Percentiles rank a stretch among this genome's conserved stretches.
Conservation (phyloP, 2,888 invertebrate genomes). For the Ennomos fuscantarius region DNA sequence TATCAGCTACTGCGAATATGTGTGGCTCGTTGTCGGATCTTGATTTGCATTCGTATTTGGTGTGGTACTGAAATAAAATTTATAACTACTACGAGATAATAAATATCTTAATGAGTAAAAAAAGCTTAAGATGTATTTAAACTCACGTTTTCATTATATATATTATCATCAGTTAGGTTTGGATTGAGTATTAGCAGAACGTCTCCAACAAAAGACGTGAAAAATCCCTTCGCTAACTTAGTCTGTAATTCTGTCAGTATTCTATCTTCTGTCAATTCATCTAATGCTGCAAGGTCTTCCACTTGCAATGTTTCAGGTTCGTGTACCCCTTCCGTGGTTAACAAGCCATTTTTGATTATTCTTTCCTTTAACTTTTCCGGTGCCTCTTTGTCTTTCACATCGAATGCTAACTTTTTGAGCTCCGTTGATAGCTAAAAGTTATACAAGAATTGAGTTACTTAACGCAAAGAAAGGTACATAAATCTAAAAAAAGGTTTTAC, state of each 20-base stretch:
- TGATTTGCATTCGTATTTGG: conserved; percentile 92
- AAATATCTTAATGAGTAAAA: not conserved
- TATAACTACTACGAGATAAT: no score
- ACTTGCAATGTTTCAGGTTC: conserved; percentile 90
- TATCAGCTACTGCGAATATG: conserved; percentile 94
- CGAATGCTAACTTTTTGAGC: conserved; percentile 85
- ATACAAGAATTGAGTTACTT: not conserved
- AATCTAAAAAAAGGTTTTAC: not conserved
- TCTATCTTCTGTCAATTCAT: conserved; percentile 89
- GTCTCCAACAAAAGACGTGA: conserved; percentile 93
- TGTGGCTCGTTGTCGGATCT: conserved; percentile 96
- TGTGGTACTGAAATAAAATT: conserved; percentile 87
- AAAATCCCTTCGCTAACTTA: conserved; percentile 87
- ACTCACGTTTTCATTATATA: conserved; percentile 90
- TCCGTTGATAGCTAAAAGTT: conserved; percentile 88
- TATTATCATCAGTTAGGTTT: conserved; percentile 87
- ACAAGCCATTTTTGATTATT: conserved; percentile 75
- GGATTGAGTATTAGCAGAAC: conserved; percentile 92
- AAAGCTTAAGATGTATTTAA: not conserved
- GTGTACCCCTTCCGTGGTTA: conserved; percentile 79
- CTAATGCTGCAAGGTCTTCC: conserved; percentile 93
- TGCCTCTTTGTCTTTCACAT: conserved; percentile 67
- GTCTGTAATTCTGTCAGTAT: conserved; percentile 89
- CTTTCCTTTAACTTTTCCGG: conserved; percentile 74
- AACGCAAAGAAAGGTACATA: not conserved